Evolutionary conservation across 2,797 vertebrate genomes (phyloP), one percentile per base, ranked within the genome.

Genomic region (Hephaestus fuliginosus): DNA sequence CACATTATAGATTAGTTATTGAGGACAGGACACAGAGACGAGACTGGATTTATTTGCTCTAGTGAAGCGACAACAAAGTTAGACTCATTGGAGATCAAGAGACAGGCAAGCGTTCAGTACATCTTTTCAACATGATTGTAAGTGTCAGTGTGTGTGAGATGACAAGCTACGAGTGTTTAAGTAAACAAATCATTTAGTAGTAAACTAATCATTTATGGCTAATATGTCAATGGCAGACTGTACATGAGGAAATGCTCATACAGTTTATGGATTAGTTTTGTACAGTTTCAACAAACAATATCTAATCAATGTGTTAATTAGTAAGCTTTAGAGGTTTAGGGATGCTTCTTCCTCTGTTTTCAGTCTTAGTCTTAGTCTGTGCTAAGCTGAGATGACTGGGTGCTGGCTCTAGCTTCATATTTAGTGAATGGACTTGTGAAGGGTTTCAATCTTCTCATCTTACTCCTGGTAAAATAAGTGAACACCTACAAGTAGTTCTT

Each of bases 11-110:
- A 70, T 56, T n/a, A 77, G 39, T 64, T 41, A 44, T 51, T 39
- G 2, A 20, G 25, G 48, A 52, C 2, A 46, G 53, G 79, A 67
- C 48, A 48, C 48, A 33, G 41, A 36, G 22, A 56, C 15, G 33
- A 36, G 22, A 30, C 30, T 48, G 36, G 33, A 49, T 22, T 52
- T 14, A 62, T 53, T 39, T 61, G 56, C 57, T 69, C 66, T 4
- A 52, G 18, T 13, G 18, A 49, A 68, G 44, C 61, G 3, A 61
- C 18, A 64, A 43, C n/a, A 44, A 69, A 52, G 70, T 61, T 58
- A 52, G 36, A 69, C 51, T 67, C 10, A 49, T 5, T 76, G 36
- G n/a, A 66, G 71, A 81, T 81, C 44, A 74, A 68, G 15, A 56
- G n/a, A 55, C 13, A 66, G 17, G 25, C 44, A 46, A 67, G 22